Conservation (phyloP, 1,140 invertebrate genomes). For the Cylas formicarius region DNA sequence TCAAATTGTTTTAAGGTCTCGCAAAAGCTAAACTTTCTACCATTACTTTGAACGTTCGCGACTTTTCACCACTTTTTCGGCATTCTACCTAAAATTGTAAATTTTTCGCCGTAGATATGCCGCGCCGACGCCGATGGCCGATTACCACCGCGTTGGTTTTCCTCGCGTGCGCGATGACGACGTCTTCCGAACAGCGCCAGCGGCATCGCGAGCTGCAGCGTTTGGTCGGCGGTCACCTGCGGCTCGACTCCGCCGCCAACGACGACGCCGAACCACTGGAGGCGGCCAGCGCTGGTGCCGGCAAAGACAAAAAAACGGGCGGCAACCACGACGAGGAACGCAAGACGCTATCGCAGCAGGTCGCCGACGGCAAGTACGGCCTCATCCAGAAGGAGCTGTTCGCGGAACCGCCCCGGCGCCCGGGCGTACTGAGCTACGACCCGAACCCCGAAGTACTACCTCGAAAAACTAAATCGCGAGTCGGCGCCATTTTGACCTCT, state of each 20-base stretch:
- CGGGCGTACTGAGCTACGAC: slow-evolving; percentile 73
- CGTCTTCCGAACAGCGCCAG: too few species aligned
- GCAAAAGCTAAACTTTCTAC: too few species aligned
- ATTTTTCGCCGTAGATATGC: too few species aligned
- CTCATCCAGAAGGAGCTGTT: slow-evolving; percentile 81
- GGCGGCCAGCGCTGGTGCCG: slow-evolving; percentile 49
- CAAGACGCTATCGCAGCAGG: slow-evolving; percentile 76
- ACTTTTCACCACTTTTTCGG: too few species aligned
- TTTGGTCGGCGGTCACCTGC: slow-evolving; percentile 55
- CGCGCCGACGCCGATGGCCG: slow-evolving; percentile 18
- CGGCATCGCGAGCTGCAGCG: slow-evolving; percentile 33
- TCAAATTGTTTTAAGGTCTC: too few species aligned
- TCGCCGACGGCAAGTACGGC: slow-evolving; percentile 82
- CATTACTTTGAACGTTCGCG: too few species aligned
- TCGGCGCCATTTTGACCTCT: background rate
- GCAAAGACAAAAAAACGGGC: slow-evolving; percentile 45
- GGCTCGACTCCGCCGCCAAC: slow-evolving; percentile 28
- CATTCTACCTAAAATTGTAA: too few species aligned
- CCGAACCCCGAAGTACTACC: slow-evolving; percentile 60
- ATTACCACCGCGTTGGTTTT: too few species aligned
- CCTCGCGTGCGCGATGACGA: too few species aligned
- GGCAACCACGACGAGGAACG: slow-evolving; percentile 56
- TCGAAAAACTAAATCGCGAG: background rate
- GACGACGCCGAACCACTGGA: slow-evolving; percentile 41
- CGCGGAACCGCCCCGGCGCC: slow-evolving; percentile 55